Conservation (phyloP, 1,140 invertebrate species). For the Myzus persicae region DNA sequence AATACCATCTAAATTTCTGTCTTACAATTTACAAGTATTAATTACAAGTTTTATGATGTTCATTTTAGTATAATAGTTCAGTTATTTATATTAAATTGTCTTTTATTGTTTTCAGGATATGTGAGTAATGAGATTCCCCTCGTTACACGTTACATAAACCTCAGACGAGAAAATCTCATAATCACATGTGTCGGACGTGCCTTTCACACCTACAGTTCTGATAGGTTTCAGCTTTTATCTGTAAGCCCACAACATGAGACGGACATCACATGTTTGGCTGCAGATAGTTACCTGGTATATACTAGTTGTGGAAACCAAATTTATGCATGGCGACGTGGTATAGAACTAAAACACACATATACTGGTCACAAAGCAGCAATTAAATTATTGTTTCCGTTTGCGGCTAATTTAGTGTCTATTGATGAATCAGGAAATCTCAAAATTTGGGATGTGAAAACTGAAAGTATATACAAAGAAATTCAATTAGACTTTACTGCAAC, state of each 20-base stretch:
- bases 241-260: constrained; percentile 82
- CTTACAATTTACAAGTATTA: not conserved
- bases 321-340: constrained; percentile 87
- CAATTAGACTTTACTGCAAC: constrained; percentile 75
- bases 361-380: constrained; percentile 79
- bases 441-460: constrained; percentile 86
- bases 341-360: constrained; percentile 84
- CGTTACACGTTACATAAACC: constrained; percentile 82
- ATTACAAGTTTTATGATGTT: not conserved
- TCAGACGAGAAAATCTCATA: constrained; percentile 86
- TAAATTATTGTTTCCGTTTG: constrained; percentile 85
- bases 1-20: not conserved
- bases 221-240: constrained; percentile 82
- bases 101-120: constrained; percentile 70
- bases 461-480: constrained; percentile 74
- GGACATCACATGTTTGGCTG: constrained; percentile 83
- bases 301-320: constrained; percentile 76
- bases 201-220: constrained; percentile 90
- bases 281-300: constrained; percentile 83
- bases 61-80: not conserved
- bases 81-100: not conserved
- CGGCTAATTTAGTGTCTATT: constrained; percentile 82
- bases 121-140: constrained; percentile 93
- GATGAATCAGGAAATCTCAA: constrained; percentile 81
- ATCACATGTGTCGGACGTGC: constrained; percentile 88